Base-by-base conservation (phyloP, 2,888 invertebrate species). In the Eledone cirrhosa region DNA sequence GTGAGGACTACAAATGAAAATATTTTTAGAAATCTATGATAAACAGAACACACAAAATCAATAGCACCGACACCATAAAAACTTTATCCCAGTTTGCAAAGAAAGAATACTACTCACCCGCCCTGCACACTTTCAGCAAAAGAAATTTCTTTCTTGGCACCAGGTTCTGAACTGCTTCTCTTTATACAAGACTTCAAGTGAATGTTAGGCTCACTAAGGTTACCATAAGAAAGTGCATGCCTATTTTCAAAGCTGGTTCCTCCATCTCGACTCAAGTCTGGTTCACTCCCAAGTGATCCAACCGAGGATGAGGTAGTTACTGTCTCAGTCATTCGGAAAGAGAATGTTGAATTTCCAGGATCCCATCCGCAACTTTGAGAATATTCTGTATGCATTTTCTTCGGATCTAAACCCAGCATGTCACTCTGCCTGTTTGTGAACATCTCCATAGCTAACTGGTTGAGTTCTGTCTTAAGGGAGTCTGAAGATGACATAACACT, bases 121-220 rank as follows among this genome's bases (percentile, higher is more conserved):
- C 88, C 89, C 65, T 83, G 83, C 11, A 88, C 88, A 74, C 82
- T 85, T 67, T 89, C 89, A 48, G 89, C 89, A 84, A 90, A 90
- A 14, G 84, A 87, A 79, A 90, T 90, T 67, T 87, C 90, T 79
- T 86, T 87, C 82, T 87, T 89, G 31, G 81, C 81, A 31, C 80
- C 78, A 27, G 82, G 81, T 27, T 85, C 85, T 7, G 85, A 82
- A 75, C 79, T 82, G 29, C 85, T 85, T 72, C 86, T 85, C 84
- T 89, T 90, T 86, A 90, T 89, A 79, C 87, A 88, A 22, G 89
- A 89, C 78, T 86, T 88, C n/a, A 86, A 80, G 29, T 82, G 69
- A 4, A 78, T 79, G 27, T 27, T 29, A 47, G 78, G 77, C 48
- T 78, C 76, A 16, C 81, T 77, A 76, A 79, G 63, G 29, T 77